phyloP scores from a whole-genome alignment of 1,140 invertebrate species.

The Drosophila setifemur region DNA sequence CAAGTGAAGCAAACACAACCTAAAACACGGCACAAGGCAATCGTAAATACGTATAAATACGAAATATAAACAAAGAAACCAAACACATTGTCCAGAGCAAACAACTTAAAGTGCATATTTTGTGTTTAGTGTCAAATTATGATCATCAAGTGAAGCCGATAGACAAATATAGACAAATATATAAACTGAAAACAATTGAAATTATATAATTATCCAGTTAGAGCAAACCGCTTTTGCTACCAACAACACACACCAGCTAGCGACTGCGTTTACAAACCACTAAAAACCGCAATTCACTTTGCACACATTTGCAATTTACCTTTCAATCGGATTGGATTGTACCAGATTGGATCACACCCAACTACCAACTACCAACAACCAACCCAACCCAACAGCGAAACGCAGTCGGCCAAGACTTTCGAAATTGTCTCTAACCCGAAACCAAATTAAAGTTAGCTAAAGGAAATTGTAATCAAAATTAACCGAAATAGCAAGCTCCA shows the following conservation, averaged over 20 bases:
- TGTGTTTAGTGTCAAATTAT: slow-evolving; percentile 47
- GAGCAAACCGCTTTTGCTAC: slow-evolving; percentile 31
- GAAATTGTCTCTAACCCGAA: slow-evolving; percentile 23
- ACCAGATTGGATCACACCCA: slow-evolving; percentile 40
- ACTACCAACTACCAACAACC: not conserved
- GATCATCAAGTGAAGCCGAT: slow-evolving; percentile 51
- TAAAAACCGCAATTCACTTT: slow-evolving; percentile 17
- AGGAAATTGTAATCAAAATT: slow-evolving; percentile 67
- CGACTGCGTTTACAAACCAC: slow-evolving; percentile 54
- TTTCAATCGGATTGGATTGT: slow-evolving; percentile 39
- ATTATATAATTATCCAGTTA: slow-evolving; percentile 54
- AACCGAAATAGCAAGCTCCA: slow-evolving; percentile 7
- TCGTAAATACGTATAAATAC: not conserved
- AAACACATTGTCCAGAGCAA: slow-evolving; percentile 8
- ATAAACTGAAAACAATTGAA: slow-evolving; percentile 35
- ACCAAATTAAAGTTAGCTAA: slow-evolving; percentile 27
- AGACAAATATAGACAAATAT: not conserved
- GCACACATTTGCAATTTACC: slow-evolving; percentile 22
- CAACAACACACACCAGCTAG: slow-evolving; percentile 1
- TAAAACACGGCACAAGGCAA: slow-evolving; percentile 47
- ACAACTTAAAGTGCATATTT: slow-evolving; percentile 32
- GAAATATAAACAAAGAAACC: not conserved
- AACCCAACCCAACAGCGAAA: no score
- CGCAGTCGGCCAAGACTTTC: slow-evolving; percentile 44
- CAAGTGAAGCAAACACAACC: slow-evolving; percentile 79